phyloP scores from a whole-genome alignment of 1,140 invertebrate species.

The Choristoneura fumiferana region DNA sequence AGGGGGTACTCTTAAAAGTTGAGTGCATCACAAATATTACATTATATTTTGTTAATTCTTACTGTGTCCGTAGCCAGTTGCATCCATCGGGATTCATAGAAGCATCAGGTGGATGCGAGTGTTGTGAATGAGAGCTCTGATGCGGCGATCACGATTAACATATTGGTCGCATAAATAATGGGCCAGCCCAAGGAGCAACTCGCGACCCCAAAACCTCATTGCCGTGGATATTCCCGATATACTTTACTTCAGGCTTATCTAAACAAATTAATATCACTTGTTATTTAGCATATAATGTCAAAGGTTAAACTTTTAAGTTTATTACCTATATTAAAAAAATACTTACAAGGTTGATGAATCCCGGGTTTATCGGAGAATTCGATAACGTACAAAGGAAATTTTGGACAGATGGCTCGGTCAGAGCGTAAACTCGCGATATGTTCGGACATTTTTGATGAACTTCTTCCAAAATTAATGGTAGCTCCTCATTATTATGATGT shows the following conservation, averaged over 20 bases:
- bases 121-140: constrained; percentile 83
- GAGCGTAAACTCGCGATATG: constrained; percentile 87
- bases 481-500: constrained; percentile 89
- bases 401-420: constrained; percentile 85
- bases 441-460: constrained; percentile 86
- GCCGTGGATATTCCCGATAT: constrained; percentile 95
- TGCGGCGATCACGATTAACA: constrained; percentile 79
- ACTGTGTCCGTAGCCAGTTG: constrained; percentile 85
- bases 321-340: constrained; percentile 21
- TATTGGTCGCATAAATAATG: constrained; percentile 88
- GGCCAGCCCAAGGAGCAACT: constrained; percentile 89
- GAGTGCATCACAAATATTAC: neutral
- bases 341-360: constrained; percentile 87
- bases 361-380: constrained; percentile 89
- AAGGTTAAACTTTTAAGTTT: constrained; percentile 20
- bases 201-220: constrained; percentile 94
- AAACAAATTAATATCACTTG: constrained; percentile 30
- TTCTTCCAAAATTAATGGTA: constrained; percentile 82
- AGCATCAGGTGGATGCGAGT: constrained; percentile 93
- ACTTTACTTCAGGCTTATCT: constrained; percentile 94
- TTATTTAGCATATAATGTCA: constrained; percentile 14
- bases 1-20: constrained; percentile 3
- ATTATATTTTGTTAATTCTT: constrained; percentile 34
- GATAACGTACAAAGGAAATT: constrained; percentile 88
- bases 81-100: constrained; percentile 95